Evolutionary conservation across 2,113 vertebrate species (phyloP), one percentile per base, ranked within the genome.

Genomic region (Talpa occidentalis): DNA sequence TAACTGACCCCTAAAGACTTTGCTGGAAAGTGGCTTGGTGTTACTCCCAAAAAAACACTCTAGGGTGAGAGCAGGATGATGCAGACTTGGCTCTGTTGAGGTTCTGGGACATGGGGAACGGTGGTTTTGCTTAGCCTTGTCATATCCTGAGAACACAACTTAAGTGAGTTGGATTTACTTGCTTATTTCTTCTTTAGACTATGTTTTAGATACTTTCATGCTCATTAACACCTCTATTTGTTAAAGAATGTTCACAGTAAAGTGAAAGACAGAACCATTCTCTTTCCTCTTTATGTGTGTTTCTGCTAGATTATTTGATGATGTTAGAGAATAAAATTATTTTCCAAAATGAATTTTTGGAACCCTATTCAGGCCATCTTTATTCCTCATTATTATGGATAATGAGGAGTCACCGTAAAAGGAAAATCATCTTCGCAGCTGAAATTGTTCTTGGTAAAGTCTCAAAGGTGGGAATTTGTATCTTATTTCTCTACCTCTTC

Each of bases 11-110:
- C 91, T 93, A 35, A 94, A 97, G 94, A 93, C 60, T 90, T 97
- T 78, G 79, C 95, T 96, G 96, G 87, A 97, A 93, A 95, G 94
- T 96, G 96, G 94, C 80, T 97, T 97, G 96, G 95, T 97, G 66
- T 90, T 40, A 76, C 91, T 97, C 96, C 96, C 87, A 95, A 95
- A 82, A 94, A 95, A 97, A 97, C 94, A 97, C 69, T 92, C 64
- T 79, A 66, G 81, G 60, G 52, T 88, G 89, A 96, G 93, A 90
- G 90, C 82, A 91, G 76, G 94, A 91, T 97, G 91, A 94, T 79
- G 86, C 91, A 87, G 94, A n/a, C 28, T 70, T 97, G 95, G 91
- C 95, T 89, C 44, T 44, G 60, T 35, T 30, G 70, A 72, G 54
- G 60, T 91, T 87, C n/a, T 91, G 94, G 94, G 76, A 95, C 80